Base-by-base conservation (phyloP, 2,113 vertebrate genomes). In the Empidonax alnorum region DNA sequence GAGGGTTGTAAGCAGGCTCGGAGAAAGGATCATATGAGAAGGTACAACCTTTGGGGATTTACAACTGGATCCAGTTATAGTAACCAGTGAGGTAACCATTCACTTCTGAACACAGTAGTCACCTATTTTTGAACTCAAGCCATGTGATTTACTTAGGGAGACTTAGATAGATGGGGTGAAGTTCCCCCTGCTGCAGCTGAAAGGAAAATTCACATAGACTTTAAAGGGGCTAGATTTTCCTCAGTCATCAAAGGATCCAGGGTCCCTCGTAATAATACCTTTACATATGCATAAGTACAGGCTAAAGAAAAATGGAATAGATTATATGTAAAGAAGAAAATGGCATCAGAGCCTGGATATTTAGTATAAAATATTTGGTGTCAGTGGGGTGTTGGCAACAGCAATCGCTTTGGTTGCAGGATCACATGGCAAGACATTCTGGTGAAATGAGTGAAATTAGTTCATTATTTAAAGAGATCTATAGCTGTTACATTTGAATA, bases 191-290 rank as follows among this genome's bases (percentile, higher is more conserved):
- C 69, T 79, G 49, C 73, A 76, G 41, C 62, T 92, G 84, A 89
- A 89, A 56, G 66, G 35, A 94, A 71, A 94, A 92, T 74, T 92
- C 94, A 59, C 35, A 10, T 25, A 49, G 35, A 93, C 56, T 94
- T 96, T 85, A 94, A 93, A 91, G 79, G n/a, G 47, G 47, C 24
- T 47, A 93, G 93, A 93, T 88, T 90, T 96, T 86, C 77, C n/a
- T 82, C 82, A 85, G 63, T 74, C 66, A 82, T 91, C 89, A 95
- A 92, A 95, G 59, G 82, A 84, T 71, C 16, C 35, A 69, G 58
- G 46, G 46, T 76, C 39, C 44, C 86, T 89, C 15, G 0, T 78
- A 81, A 94, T 77, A 93, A 63, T 86, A 90, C 27, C 58, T 81
- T 96, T 96, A 93, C 72, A 69, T 92, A 83, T 96, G 86, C 79